A percentile compares a stretch with the other conserved stretches of the same genome.
These are phyloP conservation scores for Axis porcinus DNA, from an alignment of 2,113 vertebrate genomes.

Conservation along the genomic window DNA sequence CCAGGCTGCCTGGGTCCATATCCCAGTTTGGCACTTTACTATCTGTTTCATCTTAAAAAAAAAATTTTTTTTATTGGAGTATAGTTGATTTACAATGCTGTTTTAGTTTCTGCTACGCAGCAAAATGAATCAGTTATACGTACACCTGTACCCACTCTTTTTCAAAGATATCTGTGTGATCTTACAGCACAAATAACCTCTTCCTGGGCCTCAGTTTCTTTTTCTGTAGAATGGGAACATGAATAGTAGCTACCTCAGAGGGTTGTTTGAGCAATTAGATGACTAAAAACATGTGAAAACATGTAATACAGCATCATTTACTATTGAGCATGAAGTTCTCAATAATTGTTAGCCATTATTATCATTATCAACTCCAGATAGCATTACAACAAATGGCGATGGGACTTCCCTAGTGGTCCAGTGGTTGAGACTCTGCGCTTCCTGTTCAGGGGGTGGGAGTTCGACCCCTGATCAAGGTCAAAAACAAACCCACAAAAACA, in stretches of 20 bases:
- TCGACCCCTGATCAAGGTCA: not conserved
- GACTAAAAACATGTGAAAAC: not conserved
- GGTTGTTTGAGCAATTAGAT: not conserved
- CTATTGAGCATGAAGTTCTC: not conserved
- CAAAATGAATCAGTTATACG: not conserved
- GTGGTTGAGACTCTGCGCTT: not conserved
- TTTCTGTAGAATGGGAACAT: not conserved
- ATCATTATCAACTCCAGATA: not conserved
- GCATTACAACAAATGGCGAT: accelerated
- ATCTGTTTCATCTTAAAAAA: not conserved
- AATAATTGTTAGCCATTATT: not conserved
- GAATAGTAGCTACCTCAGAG: no score
- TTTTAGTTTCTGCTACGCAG: not conserved
- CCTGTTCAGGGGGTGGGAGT: not conserved
- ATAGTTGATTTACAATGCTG: not conserved
- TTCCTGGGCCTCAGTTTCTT: not conserved
- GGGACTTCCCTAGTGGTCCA: not conserved
- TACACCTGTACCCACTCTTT: not conserved
- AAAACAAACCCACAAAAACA: not conserved
- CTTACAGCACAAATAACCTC: not conserved
- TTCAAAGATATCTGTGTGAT: not conserved
- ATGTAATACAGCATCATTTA: not conserved
- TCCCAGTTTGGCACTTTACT: not conserved
- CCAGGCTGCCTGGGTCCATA: not conserved
- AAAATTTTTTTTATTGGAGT: not conserved